Conservation (phyloP, 2,888 invertebrate species). For the Amiota minor region DNA sequence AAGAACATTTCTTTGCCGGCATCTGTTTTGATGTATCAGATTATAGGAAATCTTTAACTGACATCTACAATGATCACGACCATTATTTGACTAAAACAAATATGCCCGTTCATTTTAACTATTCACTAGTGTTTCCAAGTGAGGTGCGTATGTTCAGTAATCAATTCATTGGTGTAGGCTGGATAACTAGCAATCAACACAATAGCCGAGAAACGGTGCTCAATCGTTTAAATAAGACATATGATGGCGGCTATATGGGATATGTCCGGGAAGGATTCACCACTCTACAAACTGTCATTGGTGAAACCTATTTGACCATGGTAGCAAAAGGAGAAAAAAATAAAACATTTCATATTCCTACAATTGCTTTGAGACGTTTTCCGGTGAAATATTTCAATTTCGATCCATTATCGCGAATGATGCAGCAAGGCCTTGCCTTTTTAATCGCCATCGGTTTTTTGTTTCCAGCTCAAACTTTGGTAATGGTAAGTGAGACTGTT, state of each 20-base stretch:
- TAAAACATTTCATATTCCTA: slow-evolving; percentile 36
- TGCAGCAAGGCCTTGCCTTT: slow-evolving; percentile 80
- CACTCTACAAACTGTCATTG: slow-evolving; percentile 77
- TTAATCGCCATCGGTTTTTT: slow-evolving; percentile 85
- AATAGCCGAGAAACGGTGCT: slow-evolving; percentile 33
- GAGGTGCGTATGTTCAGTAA: slow-evolving; percentile 50
- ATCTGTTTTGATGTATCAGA: slow-evolving; percentile 75
- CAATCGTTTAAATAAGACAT: slow-evolving; percentile 35
- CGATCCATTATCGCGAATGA: slow-evolving; percentile 78
- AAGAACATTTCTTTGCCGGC: slow-evolving; percentile 52
- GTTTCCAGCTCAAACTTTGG: slow-evolving; percentile 83
- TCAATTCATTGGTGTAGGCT: slow-evolving; percentile 45
- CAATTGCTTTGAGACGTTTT: slow-evolving; percentile 52
- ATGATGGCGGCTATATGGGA: slow-evolving; percentile 75
- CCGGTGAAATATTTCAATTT: slow-evolving; percentile 75
- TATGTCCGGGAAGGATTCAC: slow-evolving; percentile 78
- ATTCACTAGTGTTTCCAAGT: slow-evolving; percentile 55
- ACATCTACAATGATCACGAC: background rate
- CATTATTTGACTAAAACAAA: background rate
- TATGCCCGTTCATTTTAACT: slow-evolving; percentile 40
- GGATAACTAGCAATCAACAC: slow-evolving; percentile 53
- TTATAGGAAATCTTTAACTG: slow-evolving; percentile 41
- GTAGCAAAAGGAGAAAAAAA: background rate
- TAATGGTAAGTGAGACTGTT: slow-evolving; percentile 73
- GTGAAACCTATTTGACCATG: slow-evolving; percentile 63